These are phyloP conservation scores for Orycteropus afer DNA, from an alignment of 2,113 vertebrate species.

Conservation along the genomic window DNA sequence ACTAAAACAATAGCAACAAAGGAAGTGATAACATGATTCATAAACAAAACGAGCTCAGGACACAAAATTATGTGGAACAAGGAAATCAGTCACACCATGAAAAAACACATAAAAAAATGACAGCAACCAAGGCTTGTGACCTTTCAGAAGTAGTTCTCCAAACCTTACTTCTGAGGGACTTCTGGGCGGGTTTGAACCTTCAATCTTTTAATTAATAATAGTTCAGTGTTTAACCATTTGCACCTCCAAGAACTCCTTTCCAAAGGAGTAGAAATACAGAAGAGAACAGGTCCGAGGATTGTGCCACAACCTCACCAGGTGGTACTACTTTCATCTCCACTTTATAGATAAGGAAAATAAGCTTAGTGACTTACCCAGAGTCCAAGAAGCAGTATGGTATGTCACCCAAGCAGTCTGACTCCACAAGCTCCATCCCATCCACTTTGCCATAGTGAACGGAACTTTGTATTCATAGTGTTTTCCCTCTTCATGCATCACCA, in stretches of 20 bases:
- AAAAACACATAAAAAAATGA: too few relatives aligned
- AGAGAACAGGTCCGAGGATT: not conserved
- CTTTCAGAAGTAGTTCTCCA: not conserved
- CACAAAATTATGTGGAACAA: too few relatives aligned
- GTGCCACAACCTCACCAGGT: not conserved
- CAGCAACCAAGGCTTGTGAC: not conserved
- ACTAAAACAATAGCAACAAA: too few relatives aligned
- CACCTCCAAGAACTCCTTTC: not conserved
- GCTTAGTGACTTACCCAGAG: not conserved
- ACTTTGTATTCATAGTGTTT: not conserved
- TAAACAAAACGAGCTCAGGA: too few relatives aligned
- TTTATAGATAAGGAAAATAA: not conserved
- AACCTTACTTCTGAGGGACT: not conserved
- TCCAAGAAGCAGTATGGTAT: not conserved
- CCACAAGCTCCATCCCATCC: not conserved
- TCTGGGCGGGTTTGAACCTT: not conserved
- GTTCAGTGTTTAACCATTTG: too few relatives aligned
- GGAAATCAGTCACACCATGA: too few relatives aligned
- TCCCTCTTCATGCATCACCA: not conserved
- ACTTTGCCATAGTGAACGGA: not conserved
- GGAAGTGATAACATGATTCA: too few relatives aligned
- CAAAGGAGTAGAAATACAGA: not conserved
- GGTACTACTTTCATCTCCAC: not conserved
- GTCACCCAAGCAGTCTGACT: not conserved
- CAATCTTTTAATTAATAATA: not conserved